phyloP scores from a whole-genome alignment of 2,888 invertebrate species.

The Harpagoxenus sublaevis region DNA sequence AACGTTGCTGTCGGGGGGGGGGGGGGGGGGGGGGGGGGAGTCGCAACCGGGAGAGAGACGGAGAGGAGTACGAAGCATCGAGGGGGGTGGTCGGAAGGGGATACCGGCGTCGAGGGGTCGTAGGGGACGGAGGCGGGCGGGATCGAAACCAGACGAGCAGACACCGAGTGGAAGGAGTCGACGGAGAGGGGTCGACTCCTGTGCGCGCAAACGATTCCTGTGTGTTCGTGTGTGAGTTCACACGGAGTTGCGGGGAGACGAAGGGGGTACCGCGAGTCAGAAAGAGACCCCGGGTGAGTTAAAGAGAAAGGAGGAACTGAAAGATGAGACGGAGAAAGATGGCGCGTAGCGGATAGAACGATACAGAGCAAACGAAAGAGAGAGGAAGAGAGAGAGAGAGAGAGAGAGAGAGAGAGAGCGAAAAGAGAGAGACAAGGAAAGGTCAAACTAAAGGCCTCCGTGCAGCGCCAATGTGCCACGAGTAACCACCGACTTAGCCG shows the following conservation, averaged over 20 bases:
- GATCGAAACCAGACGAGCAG: slow-evolving; percentile 69
- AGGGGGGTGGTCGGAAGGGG: slow-evolving; percentile 25
- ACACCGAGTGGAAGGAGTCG: slow-evolving; percentile 65
- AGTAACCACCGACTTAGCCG: slow-evolving; percentile 78
- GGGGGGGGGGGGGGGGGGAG: not conserved
- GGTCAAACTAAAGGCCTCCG: slow-evolving; percentile 86
- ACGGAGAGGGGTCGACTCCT: slow-evolving; percentile 66
- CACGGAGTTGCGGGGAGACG: slow-evolving; percentile 50
- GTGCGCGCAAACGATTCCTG: slow-evolving; percentile 10
- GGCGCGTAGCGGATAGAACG: slow-evolving; percentile 49
- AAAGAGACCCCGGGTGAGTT: slow-evolving; percentile 46
- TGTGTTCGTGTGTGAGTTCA: slow-evolving; percentile 37
- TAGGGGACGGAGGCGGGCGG: slow-evolving; percentile 52
- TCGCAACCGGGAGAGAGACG: not conserved
- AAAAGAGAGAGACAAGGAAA: slow-evolving; percentile 72
- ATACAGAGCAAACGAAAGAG: slow-evolving; percentile 39
- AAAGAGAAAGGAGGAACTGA: slow-evolving; percentile 62
- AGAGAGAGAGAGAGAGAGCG: slow-evolving; percentile 27
- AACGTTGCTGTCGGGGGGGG: slow-evolving; percentile 52
- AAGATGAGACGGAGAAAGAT: slow-evolving; percentile 63
- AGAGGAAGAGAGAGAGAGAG: slow-evolving; percentile 24
- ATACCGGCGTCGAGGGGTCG: slow-evolving; percentile 22
- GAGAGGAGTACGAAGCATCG: slow-evolving; percentile 3
- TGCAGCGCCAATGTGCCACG: slow-evolving; percentile 79
- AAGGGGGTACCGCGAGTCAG: slow-evolving; percentile 25